Percentiles rank a stretch among this genome's conserved stretches.
Conservation (phyloP, 2,888 invertebrate genomes). For the Argyresthia goedartella region DNA sequence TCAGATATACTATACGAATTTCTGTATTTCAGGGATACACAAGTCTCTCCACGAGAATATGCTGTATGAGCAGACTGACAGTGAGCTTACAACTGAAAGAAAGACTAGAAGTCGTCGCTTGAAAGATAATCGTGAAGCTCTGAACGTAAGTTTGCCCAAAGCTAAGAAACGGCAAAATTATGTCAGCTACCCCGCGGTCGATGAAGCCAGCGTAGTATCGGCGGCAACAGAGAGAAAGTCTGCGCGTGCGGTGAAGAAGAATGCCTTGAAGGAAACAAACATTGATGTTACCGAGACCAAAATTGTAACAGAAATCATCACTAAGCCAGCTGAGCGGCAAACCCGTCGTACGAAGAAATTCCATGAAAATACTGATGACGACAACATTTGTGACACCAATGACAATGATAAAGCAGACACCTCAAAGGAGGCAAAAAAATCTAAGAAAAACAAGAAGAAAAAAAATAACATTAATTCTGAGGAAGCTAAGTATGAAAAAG, state of each 20-base stretch:
- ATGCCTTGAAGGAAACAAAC: conserved; percentile 35
- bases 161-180: conserved; percentile 39
- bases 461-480: conserved; percentile 7
- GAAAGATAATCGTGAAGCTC: conserved; percentile 28
- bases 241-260: conserved; percentile 16
- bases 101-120: conserved; percentile 35
- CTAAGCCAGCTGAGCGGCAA: conserved; percentile 14
- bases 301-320: conserved; percentile 9
- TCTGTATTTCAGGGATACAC: conserved; percentile 39
- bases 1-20: not conserved
- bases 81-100: conserved; percentile 24
- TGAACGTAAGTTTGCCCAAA: conserved; percentile 17
- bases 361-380: conserved; percentile 10
- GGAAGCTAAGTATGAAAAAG: conserved; percentile 9
- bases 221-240: not conserved
- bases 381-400: not conserved
- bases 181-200: conserved; percentile 41
- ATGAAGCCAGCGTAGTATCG: conserved; percentile 12
- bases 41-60: conserved; percentile 25
- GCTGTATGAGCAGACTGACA: conserved; percentile 15
- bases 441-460: conserved; percentile 25
- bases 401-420: not conserved
- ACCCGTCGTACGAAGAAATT: conserved; percentile 31
- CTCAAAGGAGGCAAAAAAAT: conserved; percentile 12
- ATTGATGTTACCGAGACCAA: conserved; percentile 6